Evolutionary conservation across 2,888 invertebrate species (phyloP), one percentile per base, ranked within the genome.

Genomic region (Bellardia pandia): DNA sequence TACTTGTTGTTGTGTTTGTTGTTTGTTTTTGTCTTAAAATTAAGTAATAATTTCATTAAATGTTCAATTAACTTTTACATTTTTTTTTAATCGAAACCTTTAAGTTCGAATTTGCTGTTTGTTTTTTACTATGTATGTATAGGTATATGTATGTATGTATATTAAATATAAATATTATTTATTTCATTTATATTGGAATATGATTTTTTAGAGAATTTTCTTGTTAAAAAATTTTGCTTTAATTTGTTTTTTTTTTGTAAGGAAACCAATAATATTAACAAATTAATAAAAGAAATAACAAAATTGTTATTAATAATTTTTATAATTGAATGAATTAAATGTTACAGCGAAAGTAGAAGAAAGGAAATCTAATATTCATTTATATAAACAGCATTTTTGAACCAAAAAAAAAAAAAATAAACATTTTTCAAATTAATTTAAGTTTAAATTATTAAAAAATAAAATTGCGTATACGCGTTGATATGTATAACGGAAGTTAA

Each of bases 151-250:
- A 78, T 88, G 72, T 51, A 56, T 69, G 37, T 37, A 40, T 60
- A 68, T 33, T 8, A 58, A 37, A 56, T 75, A 45, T 45, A 11
- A 45, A 13, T 45, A 45, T 23, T 23, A 16, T 66, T 33, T 48
- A 13, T 72, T 84, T 30, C 30, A 6, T 58, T 84, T 11, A 58
- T 13, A 71, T 86, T 91, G 91, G 91, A 91, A 91, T 91, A 90
- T 90, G 77, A 90, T 90, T 89, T 91, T 91, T 91, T 92, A 92
- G 92, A 92, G 92, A 92, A 92, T 91, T 90, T 87, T 79, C 81
- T 81, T 80, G 66, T 56, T 33, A 13, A 16, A 33, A 51, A 76
- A 88, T 88, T 83, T 62, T 62, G 69, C 87, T 89, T 76, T 56
- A 78, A 85, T 82, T 60, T 80, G 62, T 64, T 51, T 4, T 37